A percentile compares a stretch with the other conserved stretches of the same genome.
Evolutionary conservation across 2,888 invertebrate species (phyloP).

Genomic region (Sinopyrophorus schimmeli): DNA sequence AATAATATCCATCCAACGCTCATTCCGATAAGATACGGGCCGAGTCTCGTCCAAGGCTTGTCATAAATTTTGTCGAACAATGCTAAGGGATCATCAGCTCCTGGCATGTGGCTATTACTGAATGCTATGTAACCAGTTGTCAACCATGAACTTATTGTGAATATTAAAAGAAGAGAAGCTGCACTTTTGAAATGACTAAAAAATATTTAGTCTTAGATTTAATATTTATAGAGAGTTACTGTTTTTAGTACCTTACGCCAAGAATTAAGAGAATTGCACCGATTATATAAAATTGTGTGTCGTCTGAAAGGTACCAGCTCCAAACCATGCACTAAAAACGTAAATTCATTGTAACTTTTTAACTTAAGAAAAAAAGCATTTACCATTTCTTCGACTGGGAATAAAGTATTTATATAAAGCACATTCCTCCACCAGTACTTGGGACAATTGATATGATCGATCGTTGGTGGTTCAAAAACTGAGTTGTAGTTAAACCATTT

Average conservation of each 20-base stretch:
- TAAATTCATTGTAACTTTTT: neutral
- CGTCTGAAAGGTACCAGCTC: conserved; percentile 90
- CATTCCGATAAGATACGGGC: conserved; percentile 86
- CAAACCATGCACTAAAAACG: conserved; percentile 81
- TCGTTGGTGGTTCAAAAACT: conserved; percentile 81
- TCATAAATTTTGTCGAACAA: conserved; percentile 88
- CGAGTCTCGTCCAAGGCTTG: conserved; percentile 85
- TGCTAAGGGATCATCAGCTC: conserved; percentile 78
- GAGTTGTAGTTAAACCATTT: conserved; percentile 82
- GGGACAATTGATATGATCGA: conserved; percentile 80
- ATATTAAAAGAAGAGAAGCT: conserved; percentile 64
- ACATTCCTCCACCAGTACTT: conserved; percentile 89
- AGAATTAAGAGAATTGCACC: conserved; percentile 80
- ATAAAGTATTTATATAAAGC: conserved; percentile 83
- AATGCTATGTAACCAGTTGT: conserved; percentile 82
- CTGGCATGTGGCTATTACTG: conserved; percentile 76
- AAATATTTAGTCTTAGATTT: too few relatives aligned
- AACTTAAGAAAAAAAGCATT: too few relatives aligned
- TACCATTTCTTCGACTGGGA: conserved; percentile 84
- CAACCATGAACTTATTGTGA: conserved; percentile 75
- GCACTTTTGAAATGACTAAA: conserved; percentile 78
- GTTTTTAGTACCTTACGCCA: conserved; percentile 62
- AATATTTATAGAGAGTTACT: neutral
- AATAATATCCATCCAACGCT: conserved; percentile 80
- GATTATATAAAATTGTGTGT: conserved; percentile 84